Conservation (phyloP, 2,888 invertebrate genomes). For the Idaea straminata region DNA sequence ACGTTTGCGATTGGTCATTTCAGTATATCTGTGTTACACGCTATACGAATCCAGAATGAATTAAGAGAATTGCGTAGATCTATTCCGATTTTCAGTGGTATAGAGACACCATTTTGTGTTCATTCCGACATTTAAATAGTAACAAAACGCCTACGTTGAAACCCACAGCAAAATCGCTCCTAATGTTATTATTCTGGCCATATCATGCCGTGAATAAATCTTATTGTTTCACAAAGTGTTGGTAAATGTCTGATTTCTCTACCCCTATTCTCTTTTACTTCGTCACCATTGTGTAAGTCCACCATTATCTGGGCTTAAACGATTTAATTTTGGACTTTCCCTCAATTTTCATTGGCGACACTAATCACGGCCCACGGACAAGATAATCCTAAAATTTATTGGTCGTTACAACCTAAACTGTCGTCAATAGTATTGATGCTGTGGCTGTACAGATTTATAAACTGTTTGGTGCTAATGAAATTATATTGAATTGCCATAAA, state of each 20-base stretch:
- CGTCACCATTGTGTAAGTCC: slow-evolving; percentile 49
- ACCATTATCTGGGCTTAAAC: slow-evolving; percentile 69
- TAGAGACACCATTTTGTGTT: no score
- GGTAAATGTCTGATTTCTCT: slow-evolving; percentile 32
- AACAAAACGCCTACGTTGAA: slow-evolving; percentile 9
- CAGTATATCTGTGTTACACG: slow-evolving; percentile 74
- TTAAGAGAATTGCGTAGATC: slow-evolving; percentile 64
- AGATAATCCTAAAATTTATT: slow-evolving; percentile 77
- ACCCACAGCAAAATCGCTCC: background rate
- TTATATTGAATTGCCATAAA: slow-evolving; percentile 73
- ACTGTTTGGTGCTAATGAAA: slow-evolving; percentile 71
- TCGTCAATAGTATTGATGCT: slow-evolving; percentile 64
- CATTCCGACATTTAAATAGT: slow-evolving; percentile 6
- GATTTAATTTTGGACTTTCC: slow-evolving; percentile 74
- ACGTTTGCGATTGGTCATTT: slow-evolving; percentile 77
- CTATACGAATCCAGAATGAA: slow-evolving; percentile 66
- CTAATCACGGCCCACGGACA: slow-evolving; percentile 72
- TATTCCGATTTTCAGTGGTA: no score
- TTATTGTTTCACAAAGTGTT: no score
- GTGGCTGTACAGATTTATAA: slow-evolving; percentile 65
- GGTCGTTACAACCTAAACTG: slow-evolving; percentile 64
- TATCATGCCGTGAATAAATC: no score
- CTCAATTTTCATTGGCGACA: slow-evolving; percentile 64
- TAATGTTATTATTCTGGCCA: no score
- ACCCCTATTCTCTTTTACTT: slow-evolving; percentile 54